Evolutionary conservation across 1,140 invertebrate species (phyloP), one percentile per base, ranked within the genome.

Genomic region (Ptiloglossa arizonensis): DNA sequence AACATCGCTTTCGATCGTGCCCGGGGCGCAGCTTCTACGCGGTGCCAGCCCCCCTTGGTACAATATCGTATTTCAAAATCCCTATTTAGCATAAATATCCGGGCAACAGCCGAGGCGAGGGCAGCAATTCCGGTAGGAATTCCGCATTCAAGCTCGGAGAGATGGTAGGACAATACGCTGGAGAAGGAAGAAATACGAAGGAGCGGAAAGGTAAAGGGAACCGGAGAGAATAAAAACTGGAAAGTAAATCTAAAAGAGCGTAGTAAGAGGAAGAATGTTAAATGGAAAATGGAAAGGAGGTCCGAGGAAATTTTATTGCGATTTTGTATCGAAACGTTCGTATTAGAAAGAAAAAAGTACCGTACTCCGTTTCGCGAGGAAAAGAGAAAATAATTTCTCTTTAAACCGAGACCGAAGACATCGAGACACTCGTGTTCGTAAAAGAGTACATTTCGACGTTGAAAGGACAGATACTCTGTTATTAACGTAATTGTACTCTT

Each of bases 1-100:
- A 60, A 32, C 48, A 56, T 70, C 50, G 27, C 19, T 75, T 59
- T 54, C 38, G 35, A 44, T 46, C 66, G 27, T 35, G 38, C 50
- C 44, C 46, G 56, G 29, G n/a, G 46, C 52, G 54, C 44, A 32
- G 44, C 11, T 62, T 19, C 60, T 11, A 27, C 41, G 41, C 22
- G 13, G 41, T 24, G 48, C 13, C 32, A 19, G n/a, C 13, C 62
- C 1, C 8, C 15, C 19, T 9, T 17, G 27, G 5, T 54, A n/a
- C 71, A 82, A 89, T 90, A 88, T 87, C 89, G 83, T 89, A 90
- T 89, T 90, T 89, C 87, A 87, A 89, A 91, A 91, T 91, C 83
- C 83, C 86, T 89, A 85, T 91, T 90, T 90, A 90, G 87, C 87
- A 90, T 90, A 90, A 90, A 90, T 91, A 89, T 89, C 75, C 81